Percentiles rank a stretch among this genome's conserved stretches.
Conservation (phyloP, 64 coral and sea anemone species). For the Hydrozoanthus tunicans region DNA sequence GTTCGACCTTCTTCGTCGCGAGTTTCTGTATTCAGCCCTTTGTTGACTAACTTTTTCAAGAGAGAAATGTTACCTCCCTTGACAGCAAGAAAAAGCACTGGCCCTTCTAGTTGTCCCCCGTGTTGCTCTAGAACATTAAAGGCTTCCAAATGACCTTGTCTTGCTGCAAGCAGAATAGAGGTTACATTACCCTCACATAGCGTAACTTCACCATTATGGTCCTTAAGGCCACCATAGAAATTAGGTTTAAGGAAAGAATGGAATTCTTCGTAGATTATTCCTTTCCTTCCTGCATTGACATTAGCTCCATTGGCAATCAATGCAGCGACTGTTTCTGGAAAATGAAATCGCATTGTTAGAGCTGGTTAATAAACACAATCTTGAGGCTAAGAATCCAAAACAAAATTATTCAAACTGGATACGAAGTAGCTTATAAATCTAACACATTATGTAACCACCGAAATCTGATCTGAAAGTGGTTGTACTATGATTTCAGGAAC, state of each 20-base stretch:
- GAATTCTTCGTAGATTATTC: background rate
- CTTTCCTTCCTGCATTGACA: slow-evolving; percentile 14
- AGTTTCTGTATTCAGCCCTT: background rate
- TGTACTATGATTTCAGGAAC: too few relatives aligned
- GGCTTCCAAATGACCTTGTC: slow-evolving; percentile 20
- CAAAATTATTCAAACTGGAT: too few relatives aligned
- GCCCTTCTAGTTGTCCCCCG: background rate
- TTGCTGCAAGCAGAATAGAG: slow-evolving; percentile 25
- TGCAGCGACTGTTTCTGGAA: slow-evolving; percentile 4
- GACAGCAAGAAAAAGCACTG: slow-evolving; percentile 14
- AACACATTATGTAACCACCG: too few relatives aligned
- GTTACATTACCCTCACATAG: slow-evolving; percentile 3
- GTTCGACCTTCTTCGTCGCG: slow-evolving; percentile 16
- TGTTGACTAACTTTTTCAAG: background rate
- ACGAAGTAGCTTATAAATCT: too few relatives aligned
- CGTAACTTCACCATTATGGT: background rate
- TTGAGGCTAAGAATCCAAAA: too few relatives aligned
- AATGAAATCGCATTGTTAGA: background rate
- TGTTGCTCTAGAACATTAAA: slow-evolving; percentile 10
- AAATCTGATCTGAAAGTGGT: too few relatives aligned
- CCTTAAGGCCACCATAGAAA: slow-evolving; percentile 21
- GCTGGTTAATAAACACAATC: too few relatives aligned
- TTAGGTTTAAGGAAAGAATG: background rate
- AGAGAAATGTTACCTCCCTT: slow-evolving; percentile 11
- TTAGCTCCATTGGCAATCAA: slow-evolving; percentile 10